Evolutionary conservation across 2,113 vertebrate genomes (phyloP).

Genomic region (Numida meleagris): DNA sequence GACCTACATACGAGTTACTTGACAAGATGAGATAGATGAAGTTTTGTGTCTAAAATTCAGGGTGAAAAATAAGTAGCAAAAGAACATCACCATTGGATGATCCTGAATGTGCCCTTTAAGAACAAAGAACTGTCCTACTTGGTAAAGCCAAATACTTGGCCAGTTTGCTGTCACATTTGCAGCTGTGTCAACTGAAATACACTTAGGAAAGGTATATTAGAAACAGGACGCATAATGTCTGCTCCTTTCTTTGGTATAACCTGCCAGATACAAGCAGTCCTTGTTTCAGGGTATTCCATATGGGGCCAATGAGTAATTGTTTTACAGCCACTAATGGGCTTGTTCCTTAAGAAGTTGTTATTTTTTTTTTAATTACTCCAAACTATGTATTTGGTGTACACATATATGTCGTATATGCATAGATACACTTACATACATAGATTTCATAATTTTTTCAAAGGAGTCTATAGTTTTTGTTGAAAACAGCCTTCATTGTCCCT

Average conservation of each 20-base stretch:
- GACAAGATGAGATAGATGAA: neutral
- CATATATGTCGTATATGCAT: neutral
- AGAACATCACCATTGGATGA: neutral
- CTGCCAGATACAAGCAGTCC: neutral
- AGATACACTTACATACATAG: neutral
- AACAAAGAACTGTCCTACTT: neutral
- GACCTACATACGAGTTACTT: neutral
- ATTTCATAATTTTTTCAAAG: neutral
- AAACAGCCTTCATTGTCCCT: neutral
- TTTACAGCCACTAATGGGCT: neutral
- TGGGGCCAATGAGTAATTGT: neutral
- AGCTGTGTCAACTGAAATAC: rapidly evolving
- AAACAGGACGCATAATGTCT: rapidly evolving
- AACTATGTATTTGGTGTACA: neutral
- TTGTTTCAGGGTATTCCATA: neutral
- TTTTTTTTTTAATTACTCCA: neutral
- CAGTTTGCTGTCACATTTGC: neutral
- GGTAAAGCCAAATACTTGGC: neutral
- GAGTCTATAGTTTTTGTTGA: rapidly evolving
- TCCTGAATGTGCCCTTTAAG: neutral
- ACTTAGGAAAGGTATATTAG: neutral
- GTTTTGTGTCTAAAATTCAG: neutral
- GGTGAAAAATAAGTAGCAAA: neutral
- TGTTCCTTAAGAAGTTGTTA: neutral
- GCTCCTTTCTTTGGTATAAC: neutral